These are phyloP conservation scores for Tubulanus polymorphus DNA, from an alignment of 2,888 invertebrate species.

Conservation along the genomic window DNA sequence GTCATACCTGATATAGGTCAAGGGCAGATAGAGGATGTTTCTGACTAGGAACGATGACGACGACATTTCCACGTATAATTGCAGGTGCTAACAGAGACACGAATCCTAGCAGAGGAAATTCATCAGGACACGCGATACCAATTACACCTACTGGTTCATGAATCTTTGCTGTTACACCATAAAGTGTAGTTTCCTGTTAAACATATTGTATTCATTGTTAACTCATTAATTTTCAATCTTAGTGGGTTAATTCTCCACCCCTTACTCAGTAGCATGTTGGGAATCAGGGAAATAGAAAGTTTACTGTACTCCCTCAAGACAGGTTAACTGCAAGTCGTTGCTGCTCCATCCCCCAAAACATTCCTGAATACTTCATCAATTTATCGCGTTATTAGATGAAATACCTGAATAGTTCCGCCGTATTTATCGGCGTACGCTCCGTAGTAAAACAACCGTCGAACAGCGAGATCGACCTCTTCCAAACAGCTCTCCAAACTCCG, in stretches of 20 bases:
- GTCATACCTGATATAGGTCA: conserved; percentile 52
- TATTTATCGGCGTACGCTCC: conserved; percentile 54
- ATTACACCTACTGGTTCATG: conserved; percentile 55
- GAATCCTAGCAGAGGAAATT: conserved; percentile 52
- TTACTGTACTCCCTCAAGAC: no score
- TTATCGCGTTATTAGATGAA: neutral
- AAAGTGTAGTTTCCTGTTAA: conserved; percentile 48
- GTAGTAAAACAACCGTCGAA: conserved; percentile 54
- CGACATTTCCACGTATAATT: conserved; percentile 52
- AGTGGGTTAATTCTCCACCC: no score
- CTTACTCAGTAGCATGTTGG: no score
- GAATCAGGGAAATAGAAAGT: no score
- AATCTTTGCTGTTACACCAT: conserved; percentile 51
- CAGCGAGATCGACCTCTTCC: conserved; percentile 43
- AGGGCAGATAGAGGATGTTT: conserved; percentile 50
- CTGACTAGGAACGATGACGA: conserved; percentile 53
- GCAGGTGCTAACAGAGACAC: conserved; percentile 54
- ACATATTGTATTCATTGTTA: no score
- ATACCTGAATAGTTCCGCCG: conserved; percentile 52
- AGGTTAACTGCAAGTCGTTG: no score
- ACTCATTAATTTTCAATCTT: no score
- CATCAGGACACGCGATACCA: conserved; percentile 54
- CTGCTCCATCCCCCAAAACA: no score
- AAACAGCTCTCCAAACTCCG: conserved; percentile 27
- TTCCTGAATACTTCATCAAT: no score